phyloP scores from a whole-genome alignment of 1,140 invertebrate genomes.

The Hydropsyche tenuis region DNA sequence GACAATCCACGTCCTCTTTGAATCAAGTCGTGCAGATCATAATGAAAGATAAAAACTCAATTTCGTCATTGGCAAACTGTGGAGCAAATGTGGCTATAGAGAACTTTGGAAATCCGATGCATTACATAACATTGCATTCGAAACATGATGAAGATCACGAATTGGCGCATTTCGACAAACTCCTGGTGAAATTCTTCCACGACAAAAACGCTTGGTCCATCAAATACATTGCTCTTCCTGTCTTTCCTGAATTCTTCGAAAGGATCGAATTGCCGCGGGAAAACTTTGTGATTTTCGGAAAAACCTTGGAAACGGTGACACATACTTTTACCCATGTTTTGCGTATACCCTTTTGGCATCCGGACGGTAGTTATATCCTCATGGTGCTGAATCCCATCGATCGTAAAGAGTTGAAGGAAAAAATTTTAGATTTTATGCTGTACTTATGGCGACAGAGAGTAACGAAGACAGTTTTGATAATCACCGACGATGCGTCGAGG shows the following conservation, averaged over 20 bases:
- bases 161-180: constrained; percentile 1
- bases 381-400: not conserved
- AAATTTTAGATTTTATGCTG: constrained; percentile 15
- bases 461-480: constrained; percentile 11
- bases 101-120: not conserved
- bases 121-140: constrained; percentile 8
- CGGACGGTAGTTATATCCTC: constrained; percentile 7
- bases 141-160: constrained; percentile 5
- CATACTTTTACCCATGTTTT: not conserved
- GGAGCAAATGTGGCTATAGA: not conserved
- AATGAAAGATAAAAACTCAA: not conserved
- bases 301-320: not conserved
- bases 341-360: not conserved
- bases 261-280: not conserved
- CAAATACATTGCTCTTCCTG: not conserved
- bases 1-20: too few relatives aligned
- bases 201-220: not conserved
- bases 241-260: not conserved
- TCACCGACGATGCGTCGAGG: not conserved
- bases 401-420: not conserved
- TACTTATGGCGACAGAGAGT: constrained; percentile 10
- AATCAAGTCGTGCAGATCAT: not conserved
- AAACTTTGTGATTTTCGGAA: not conserved
- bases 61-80: not conserved
- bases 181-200: not conserved